Evolutionary conservation across 2,113 vertebrate species (phyloP).

Genomic region (Gambusia affinis): DNA sequence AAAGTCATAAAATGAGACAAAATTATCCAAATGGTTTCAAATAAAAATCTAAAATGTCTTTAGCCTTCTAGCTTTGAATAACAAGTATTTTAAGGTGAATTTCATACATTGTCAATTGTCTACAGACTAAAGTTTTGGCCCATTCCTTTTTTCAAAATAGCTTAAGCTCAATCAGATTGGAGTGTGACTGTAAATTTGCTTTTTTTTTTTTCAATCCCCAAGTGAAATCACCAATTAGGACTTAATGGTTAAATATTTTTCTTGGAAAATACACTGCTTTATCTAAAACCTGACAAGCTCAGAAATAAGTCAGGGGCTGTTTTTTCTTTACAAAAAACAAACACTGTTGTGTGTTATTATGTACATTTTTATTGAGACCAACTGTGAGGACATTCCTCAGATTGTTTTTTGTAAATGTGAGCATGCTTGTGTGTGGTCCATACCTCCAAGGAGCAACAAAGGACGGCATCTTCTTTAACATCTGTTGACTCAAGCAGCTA

Average conservation of each 20-base stretch:
- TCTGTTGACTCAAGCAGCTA: slow-evolving; percentile 95
- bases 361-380: not conserved
- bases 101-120: no score
- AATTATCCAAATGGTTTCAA: no score
- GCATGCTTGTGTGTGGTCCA: slow-evolving; percentile 37
- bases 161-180: no score
- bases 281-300: not conserved
- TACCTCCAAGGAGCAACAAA: slow-evolving; percentile 99
- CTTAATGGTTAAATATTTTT: not conserved
- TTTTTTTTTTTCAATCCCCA: no score
- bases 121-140: no score
- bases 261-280: not conserved
- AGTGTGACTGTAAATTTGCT: no score
- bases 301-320: not conserved
- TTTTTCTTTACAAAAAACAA: not conserved
- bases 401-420: not conserved
- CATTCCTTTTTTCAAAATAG: no score
- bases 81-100: no score
- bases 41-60: no score
- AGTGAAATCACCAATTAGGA: no score
- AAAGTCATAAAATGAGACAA: no score
- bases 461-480: slow-evolving; percentile 95
- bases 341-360: not conserved
- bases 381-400: not conserved
- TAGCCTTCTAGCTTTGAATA: no score